Conservation (phyloP, 2,888 invertebrate species). For the Ectemnius lituratus region DNA sequence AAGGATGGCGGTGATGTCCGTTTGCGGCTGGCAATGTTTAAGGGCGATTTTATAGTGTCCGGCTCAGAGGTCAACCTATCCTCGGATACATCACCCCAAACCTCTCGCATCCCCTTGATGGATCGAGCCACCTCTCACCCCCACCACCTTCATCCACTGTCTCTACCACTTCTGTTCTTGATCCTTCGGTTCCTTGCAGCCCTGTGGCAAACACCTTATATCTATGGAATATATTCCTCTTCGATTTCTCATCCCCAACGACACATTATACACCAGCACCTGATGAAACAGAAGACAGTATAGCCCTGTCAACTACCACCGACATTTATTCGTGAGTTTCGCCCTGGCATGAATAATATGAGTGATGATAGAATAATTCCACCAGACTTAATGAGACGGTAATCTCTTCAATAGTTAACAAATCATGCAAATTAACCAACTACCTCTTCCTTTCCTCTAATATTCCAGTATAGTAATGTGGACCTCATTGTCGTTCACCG, state of each 20-base stretch:
- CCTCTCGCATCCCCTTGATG: constrained; percentile 66
- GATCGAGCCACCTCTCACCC: constrained; percentile 58
- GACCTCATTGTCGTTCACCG: too few species aligned
- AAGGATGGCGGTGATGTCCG: constrained; percentile 15
- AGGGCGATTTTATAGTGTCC: constrained; percentile 75
- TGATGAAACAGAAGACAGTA: too few species aligned
- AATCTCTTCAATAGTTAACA: too few species aligned
- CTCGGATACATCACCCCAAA: constrained; percentile 71
- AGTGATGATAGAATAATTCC: too few species aligned
- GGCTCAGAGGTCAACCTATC: constrained; percentile 73
- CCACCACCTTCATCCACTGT: constrained; percentile 26
- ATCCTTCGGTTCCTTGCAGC: constrained; percentile 23
- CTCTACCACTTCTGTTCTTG: constrained; percentile 37
- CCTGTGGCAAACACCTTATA: background rate
- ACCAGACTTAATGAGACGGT: too few species aligned
- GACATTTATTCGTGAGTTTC: too few species aligned
- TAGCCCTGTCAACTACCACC: too few species aligned
- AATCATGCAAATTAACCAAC: too few species aligned
- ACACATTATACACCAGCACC: constrained; percentile 57
- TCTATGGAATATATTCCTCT: constrained; percentile 30
- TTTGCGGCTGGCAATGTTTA: constrained; percentile 69
- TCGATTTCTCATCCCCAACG: constrained; percentile 61
- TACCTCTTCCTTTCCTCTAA: too few species aligned
- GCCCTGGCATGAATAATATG: too few species aligned
- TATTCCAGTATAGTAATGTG: too few species aligned